A percentile compares a stretch with the other conserved stretches of the same genome.
Conservation (phyloP, 2,797 vertebrate genomes). For the Sebastes hopkinsi region DNA sequence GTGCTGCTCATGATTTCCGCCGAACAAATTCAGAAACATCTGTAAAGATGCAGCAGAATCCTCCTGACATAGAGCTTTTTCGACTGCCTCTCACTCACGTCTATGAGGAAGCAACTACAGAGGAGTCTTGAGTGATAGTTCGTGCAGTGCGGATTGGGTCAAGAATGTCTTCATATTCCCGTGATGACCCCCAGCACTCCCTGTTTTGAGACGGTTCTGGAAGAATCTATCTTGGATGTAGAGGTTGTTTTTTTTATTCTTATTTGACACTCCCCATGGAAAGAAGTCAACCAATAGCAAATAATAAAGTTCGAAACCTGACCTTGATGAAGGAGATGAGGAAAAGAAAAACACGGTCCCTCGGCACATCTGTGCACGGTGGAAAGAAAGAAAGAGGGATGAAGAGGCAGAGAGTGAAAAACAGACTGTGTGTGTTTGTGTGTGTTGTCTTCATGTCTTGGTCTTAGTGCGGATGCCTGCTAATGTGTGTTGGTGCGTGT, state of each 20-base stretch:
- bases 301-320: slow-evolving; percentile 58
- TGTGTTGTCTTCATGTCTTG: slow-evolving; percentile 10
- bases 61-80: not conserved
- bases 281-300: slow-evolving; percentile 47
- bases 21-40: not conserved
- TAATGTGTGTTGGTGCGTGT: not conserved
- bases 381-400: slow-evolving; percentile 25
- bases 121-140: not conserved
- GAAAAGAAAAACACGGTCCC: slow-evolving; percentile 31
- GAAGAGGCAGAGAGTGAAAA: slow-evolving; percentile 17
- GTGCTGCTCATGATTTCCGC: not conserved
- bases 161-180: slow-evolving; percentile 37
- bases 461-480: not conserved
- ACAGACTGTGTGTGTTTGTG: not conserved
- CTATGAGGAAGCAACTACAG: not conserved
- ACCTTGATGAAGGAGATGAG: slow-evolving; percentile 66
- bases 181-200: slow-evolving; percentile 15
- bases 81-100: not conserved
- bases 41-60: not conserved
- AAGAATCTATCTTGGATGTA: slow-evolving; percentile 23
- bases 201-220: slow-evolving; percentile 17
- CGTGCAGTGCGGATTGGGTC: slow-evolving; percentile 12
- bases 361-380: slow-evolving; percentile 38
- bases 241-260: not conserved
- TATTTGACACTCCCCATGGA: slow-evolving; percentile 30